A percentile compares a stretch with the other conserved stretches of the same genome.
Conservation (phyloP, 2,888 invertebrate genomes). For the Aphodius sticticus region DNA sequence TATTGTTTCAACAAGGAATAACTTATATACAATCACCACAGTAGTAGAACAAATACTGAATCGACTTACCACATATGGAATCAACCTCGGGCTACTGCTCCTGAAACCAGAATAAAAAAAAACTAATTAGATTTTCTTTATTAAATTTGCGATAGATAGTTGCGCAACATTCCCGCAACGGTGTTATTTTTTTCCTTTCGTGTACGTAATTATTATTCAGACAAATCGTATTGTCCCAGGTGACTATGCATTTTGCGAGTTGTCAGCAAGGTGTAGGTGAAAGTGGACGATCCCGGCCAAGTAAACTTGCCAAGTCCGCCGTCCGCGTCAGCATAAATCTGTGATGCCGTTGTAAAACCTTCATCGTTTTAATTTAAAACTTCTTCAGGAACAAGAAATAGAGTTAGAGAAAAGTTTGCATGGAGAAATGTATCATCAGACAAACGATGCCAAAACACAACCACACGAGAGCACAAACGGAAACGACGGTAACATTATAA, state of each 20-base stretch:
- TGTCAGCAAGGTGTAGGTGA: background rate
- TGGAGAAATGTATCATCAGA: too few species aligned
- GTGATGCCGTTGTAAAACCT: background rate
- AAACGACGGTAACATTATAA: too few species aligned
- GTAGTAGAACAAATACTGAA: background rate
- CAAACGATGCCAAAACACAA: too few species aligned
- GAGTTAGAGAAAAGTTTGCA: too few species aligned
- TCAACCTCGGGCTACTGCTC: background rate
- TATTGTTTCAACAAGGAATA: too few species aligned
- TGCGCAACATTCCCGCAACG: background rate
- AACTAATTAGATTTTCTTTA: slow-evolving; percentile 4
- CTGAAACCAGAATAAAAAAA: background rate
- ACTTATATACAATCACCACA: background rate
- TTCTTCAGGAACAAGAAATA: too few species aligned
- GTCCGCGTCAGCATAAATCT: background rate
- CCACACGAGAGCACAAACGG: too few species aligned
- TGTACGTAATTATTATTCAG: background rate
- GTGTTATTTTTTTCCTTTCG: background rate
- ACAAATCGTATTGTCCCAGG: background rate
- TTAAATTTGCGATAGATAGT: background rate
- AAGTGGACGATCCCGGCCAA: background rate
- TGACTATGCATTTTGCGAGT: background rate
- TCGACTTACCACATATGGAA: background rate
- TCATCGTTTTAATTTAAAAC: too few species aligned
- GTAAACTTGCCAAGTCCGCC: background rate